Base-by-base conservation (phyloP, 2,113 vertebrate species). In the Chaenogobius annularis region DNA sequence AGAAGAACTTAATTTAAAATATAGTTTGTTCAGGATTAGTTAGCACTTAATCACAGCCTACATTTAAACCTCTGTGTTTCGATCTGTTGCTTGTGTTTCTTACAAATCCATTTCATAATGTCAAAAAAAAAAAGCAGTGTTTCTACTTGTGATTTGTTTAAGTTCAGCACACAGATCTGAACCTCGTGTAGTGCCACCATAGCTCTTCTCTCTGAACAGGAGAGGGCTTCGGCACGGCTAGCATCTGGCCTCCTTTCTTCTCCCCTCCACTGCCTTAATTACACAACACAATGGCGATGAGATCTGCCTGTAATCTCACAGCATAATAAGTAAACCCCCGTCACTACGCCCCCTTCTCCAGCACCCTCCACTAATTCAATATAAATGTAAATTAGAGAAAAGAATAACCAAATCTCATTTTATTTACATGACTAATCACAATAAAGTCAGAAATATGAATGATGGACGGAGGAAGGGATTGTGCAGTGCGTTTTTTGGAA, bases 351-450 rank as follows among this genome's bases (percentile, higher is more conserved):
- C 70, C 75, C 65, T 54, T 37, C 48, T 48, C 72, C 54, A 40
- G 56, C 79, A 85, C 85, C 80, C 88, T 85, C 87, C 84, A 82
- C 89, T 94, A 93, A 93, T 93, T 94, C 91, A 93, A 93, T 93
- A 93, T 92, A 94, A 93, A 94, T 93, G 93, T 93, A 93, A 93
- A 93, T 94, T 87, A 72, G 84, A 88, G 82, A 87, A 87, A 90
- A 91, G 88, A 93, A 92, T 90, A 93, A 91, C 88, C 86, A 91
- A 92, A 93, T 91, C 90, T 91, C 88, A 88, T 92, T 93, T 91
- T 93, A 92, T 93, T 93, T 93, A 93, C 92, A 92, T 87, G 90
- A 91, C 91, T 93, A 92, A 93, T 93, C 92, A 91, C 89, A 91
- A 92, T 90, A 85, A 91, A 89, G 75, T 83, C 78, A 70, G 88